Conservation (phyloP, 2,113 vertebrate genomes). For the Hemichromis elongatus region DNA sequence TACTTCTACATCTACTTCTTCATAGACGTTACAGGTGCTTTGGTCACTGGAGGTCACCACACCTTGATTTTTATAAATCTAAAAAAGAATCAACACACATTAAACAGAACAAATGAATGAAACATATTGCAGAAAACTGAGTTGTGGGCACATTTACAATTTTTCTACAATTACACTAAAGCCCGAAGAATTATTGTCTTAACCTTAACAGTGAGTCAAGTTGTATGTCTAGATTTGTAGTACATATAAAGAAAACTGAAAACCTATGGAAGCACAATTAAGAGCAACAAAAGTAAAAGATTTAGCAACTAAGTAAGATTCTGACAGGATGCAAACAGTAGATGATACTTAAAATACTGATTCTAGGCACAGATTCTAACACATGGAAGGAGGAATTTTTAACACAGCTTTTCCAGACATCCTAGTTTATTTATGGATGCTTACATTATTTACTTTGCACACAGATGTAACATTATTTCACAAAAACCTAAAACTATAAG, state of each 20-base stretch:
- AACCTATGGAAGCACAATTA: no score
- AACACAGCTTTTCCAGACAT: neutral
- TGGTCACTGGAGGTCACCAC: neutral
- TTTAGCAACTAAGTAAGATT: no score
- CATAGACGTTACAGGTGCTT: neutral
- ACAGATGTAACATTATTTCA: no score
- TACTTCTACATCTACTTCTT: neutral
- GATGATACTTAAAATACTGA: neutral
- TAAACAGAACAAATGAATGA: neutral
- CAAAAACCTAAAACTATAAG: neutral
- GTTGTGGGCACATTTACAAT: neutral
- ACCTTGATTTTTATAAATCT: neutral
- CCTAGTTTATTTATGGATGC: no score
- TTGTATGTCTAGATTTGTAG: neutral
- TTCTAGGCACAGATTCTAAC: neutral
- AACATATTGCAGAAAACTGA: neutral
- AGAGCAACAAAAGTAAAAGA: no score
- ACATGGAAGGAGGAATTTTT: neutral
- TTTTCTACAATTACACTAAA: neutral
- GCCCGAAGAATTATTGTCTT: neutral
- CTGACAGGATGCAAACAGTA: no score
- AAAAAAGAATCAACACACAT: neutral
- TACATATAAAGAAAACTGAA: no score
- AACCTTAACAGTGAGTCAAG: neutral
- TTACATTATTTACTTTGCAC: no score